phyloP scores from a whole-genome alignment of 2,888 invertebrate species.

The Pimpla rufipes region DNA sequence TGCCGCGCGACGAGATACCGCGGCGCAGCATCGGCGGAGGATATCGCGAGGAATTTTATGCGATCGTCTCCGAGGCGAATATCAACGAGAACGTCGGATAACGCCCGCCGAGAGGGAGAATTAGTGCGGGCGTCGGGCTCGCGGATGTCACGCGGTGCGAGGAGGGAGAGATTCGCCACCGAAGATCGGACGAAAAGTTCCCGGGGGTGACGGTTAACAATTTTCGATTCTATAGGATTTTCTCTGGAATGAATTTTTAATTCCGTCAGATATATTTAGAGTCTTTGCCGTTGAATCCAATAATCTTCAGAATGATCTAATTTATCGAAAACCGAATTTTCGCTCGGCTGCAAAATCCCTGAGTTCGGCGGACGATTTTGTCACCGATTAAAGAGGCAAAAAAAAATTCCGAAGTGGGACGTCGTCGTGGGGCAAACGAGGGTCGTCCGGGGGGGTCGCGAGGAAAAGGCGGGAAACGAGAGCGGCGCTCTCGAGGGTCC shows the following conservation, averaged over 20 bases:
- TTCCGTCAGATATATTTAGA: too few species aligned
- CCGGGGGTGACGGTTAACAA: too few species aligned
- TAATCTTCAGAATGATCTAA: too few species aligned
- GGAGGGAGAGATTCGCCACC: not conserved
- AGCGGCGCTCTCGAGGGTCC: constrained; percentile 34
- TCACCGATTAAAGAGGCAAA: not conserved
- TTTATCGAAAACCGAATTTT: too few species aligned
- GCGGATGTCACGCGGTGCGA: too few species aligned
- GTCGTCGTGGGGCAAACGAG: too few species aligned
- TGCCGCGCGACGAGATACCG: constrained; percentile 50
- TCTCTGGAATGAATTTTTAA: too few species aligned
- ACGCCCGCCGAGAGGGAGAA: not conserved
- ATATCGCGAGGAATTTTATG: constrained; percentile 24
- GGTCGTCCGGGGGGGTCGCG: not conserved
- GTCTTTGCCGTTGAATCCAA: too few species aligned
- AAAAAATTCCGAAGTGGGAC: constrained; percentile 17
- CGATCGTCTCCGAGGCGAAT: constrained; percentile 38
- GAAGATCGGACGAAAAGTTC: not conserved
- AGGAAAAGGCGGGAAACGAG: constrained; percentile 7
- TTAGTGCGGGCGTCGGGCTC: not conserved
- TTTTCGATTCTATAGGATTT: too few species aligned
- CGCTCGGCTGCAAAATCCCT: not conserved
- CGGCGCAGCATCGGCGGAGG: constrained; percentile 48
- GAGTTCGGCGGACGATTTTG: not conserved
- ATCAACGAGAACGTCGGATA: constrained; percentile 18